phyloP scores from a whole-genome alignment of 2,113 vertebrate species.

The Tiliqua scincoides region DNA sequence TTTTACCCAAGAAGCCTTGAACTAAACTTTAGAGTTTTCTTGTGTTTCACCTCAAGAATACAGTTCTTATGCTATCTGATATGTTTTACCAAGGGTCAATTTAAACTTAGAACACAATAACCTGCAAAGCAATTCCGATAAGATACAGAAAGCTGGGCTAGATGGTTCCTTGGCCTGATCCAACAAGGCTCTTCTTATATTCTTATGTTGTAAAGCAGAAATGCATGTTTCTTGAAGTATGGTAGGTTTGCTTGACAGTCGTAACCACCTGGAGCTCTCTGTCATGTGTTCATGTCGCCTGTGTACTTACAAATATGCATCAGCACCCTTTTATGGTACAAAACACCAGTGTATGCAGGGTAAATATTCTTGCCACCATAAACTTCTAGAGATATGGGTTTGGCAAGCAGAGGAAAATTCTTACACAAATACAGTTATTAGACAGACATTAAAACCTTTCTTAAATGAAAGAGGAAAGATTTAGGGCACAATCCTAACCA shows the following conservation, averaged over 20 bases:
- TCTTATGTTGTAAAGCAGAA: not conserved
- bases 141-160: too few species aligned
- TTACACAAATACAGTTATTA: not conserved
- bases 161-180: too few species aligned
- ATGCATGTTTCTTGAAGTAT: not conserved
- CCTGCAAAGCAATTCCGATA: too few species aligned
- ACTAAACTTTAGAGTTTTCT: not conserved
- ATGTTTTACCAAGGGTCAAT: not conserved
- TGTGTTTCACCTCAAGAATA: not conserved
- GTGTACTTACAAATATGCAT: not conserved
- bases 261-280: not conserved
- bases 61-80: not conserved
- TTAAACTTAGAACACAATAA: not conserved
- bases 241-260: too few species aligned
- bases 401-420: not conserved
- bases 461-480: not conserved
- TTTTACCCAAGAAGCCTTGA: not conserved
- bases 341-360: not conserved
- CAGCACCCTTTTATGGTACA: not conserved
- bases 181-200: too few species aligned
- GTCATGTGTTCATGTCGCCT: not conserved
- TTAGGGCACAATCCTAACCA: too few species aligned
- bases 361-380: not conserved
- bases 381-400: not conserved
- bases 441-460: too few species aligned